A percentile compares a stretch with the other conserved stretches of the same genome.
phyloP scores from a whole-genome alignment of 2,113 vertebrate species.

The Sialia sialis region DNA sequence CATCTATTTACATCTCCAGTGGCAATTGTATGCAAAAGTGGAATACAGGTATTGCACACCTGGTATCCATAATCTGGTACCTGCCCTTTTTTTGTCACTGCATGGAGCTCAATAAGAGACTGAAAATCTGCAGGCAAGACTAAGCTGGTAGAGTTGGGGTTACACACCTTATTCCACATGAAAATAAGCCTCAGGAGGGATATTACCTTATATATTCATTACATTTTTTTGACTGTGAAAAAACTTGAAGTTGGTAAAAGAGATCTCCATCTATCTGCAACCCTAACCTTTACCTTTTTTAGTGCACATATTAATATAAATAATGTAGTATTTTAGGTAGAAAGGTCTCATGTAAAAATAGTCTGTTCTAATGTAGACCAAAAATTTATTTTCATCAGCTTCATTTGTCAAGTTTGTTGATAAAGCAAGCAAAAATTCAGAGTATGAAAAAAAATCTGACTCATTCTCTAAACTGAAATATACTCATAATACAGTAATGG shows the following conservation, averaged over 20 bases:
- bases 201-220: background rate
- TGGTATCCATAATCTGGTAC: background rate
- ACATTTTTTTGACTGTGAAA: background rate
- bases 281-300: background rate
- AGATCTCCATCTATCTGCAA: background rate
- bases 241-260: background rate
- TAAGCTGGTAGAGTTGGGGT: background rate
- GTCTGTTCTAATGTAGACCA: background rate
- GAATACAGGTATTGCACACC: background rate
- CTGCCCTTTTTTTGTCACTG: background rate
- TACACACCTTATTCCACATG: background rate
- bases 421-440: background rate
- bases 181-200: background rate
- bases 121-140: background rate
- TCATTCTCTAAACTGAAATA: background rate
- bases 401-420: background rate
- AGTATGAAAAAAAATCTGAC: background rate
- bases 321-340: background rate
- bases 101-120: background rate
- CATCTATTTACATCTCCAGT: background rate
- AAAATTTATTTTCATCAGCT: background rate
- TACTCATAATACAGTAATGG: background rate
- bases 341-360: background rate
- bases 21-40: background rate
- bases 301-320: background rate